Conservation (phyloP, 1,140 invertebrate species). For the Micrasema minimum region DNA sequence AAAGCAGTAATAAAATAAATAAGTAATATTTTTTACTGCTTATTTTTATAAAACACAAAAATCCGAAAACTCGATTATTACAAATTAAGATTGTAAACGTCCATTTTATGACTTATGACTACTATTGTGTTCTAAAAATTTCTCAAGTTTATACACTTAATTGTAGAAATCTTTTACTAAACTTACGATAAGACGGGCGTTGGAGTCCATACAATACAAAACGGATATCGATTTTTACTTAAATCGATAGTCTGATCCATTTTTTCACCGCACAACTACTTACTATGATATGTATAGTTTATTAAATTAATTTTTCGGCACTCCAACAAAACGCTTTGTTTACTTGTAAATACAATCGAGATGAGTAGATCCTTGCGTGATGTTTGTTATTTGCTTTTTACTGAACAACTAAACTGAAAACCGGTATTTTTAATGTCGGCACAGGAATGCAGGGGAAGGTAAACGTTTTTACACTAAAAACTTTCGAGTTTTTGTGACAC, state of each 20-base stretch:
- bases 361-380: constrained; percentile 6
- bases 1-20: no score
- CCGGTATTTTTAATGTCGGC: constrained; percentile 59
- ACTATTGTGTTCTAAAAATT: no score
- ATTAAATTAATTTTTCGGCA: not conserved
- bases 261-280: not conserved
- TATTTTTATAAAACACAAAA: no score
- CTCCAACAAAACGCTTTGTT: not conserved
- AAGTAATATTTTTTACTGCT: no score
- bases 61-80: no score
- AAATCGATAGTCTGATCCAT: constrained; percentile 64
- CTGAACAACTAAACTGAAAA: no score
- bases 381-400: not conserved
- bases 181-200: constrained; percentile 78
- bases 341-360: no score
- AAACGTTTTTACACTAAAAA: not conserved
- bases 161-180: no score
- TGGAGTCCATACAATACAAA: constrained; percentile 92
- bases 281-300: not conserved
- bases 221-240: constrained; percentile 77
- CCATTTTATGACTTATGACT: no score
- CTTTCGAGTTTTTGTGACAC: no score
- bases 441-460: constrained; percentile 57
- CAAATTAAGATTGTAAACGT: no score
- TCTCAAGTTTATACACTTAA: no score